Evolutionary conservation across 2,113 vertebrate genomes (phyloP).

Genomic region (Prunella fulvescens): DNA sequence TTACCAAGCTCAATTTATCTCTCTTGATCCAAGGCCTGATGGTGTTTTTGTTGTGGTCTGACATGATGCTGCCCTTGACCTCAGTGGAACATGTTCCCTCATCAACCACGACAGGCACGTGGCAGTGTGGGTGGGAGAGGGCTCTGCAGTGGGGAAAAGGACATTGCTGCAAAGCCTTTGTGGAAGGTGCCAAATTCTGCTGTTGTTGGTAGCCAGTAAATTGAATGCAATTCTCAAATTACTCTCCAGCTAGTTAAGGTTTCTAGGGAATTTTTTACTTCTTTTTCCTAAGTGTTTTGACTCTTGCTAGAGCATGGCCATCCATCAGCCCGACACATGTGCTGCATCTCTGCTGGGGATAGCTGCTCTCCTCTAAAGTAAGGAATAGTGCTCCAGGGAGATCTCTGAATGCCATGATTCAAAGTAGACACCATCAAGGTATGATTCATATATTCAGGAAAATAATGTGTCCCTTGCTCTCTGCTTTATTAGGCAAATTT

Average conservation of each 20-base stretch:
- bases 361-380: conserved; percentile 26
- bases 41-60: neutral
- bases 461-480: neutral
- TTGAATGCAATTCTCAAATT: neutral
- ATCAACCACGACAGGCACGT: rapidly evolving
- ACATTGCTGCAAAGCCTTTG: neutral
- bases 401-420: conserved; percentile 28
- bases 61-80: neutral
- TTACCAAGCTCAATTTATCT: neutral
- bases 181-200: neutral
- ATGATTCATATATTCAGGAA: conserved; percentile 19
- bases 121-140: neutral
- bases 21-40: neutral
- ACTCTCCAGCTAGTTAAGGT: neutral
- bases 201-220: neutral
- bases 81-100: neutral
- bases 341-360: conserved; percentile 20
- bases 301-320: neutral
- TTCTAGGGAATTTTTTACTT: neutral
- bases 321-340: conserved; percentile 21
- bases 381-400: conserved; percentile 2
- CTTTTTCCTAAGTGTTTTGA: neutral
- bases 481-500: conserved; percentile 20
- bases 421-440: conserved; percentile 36
- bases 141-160: neutral